phyloP scores from a whole-genome alignment of 2,888 invertebrate species.

The Podabrus alpinus region DNA sequence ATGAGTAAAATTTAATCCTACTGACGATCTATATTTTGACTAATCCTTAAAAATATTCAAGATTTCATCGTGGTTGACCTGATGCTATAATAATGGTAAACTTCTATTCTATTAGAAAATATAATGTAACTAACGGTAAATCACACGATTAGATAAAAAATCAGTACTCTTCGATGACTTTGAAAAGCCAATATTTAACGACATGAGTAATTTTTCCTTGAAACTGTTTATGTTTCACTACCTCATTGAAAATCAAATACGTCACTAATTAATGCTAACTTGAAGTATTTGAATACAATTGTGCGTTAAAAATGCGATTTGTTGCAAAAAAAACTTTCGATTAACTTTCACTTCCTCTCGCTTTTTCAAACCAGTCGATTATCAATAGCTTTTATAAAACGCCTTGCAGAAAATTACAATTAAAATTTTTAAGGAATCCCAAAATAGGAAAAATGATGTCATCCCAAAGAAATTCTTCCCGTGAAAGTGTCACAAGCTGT shows the following conservation, averaged over 20 bases:
- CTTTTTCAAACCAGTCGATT: not conserved
- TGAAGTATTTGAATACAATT: not conserved
- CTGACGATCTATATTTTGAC: no score
- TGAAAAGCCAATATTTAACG: not conserved
- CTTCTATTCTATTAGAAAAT: no score
- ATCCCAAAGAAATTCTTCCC: not conserved
- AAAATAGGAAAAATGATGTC: constrained; percentile 12
- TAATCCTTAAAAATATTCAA: no score
- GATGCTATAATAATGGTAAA: no score
- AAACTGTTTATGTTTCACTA: not conserved
- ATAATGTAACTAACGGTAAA: not conserved
- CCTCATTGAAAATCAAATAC: not conserved
- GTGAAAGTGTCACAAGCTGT: not conserved
- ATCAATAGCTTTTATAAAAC: not conserved
- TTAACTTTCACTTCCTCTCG: not conserved
- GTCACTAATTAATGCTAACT: not conserved
- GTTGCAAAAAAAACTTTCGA: not conserved
- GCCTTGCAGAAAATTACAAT: not conserved
- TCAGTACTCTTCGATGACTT: not conserved
- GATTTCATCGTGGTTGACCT: no score
- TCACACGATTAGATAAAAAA: not conserved
- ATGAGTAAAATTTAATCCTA: no score
- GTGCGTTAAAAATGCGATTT: not conserved
- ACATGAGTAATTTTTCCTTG: not conserved
- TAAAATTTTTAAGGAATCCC: constrained; percentile 14